Base-by-base conservation (phyloP, 2,888 invertebrate genomes). In the Lasioglossum oenotherae region DNA sequence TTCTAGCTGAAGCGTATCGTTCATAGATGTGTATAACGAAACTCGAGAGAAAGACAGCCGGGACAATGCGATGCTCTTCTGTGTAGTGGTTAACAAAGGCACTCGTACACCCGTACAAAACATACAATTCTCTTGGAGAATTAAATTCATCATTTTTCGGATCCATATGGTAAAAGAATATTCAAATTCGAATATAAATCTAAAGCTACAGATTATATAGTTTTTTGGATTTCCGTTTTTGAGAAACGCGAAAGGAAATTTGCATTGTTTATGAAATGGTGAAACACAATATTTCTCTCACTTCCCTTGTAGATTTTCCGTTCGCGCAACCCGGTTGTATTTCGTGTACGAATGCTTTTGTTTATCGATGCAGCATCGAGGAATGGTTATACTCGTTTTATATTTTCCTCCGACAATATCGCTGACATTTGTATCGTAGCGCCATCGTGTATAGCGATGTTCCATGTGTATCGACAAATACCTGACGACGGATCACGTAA, bases 361-460 rank as follows among this genome's bases (percentile, higher is more conserved):
- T 31, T 31, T 64, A 31, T 19, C 31, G 31, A 31, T 3, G 64
- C 31, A 19, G 64, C 31, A 64, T 31, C 31, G 67, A 31, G 44
- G 41, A 75, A 71, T 38, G 72, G 53, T 71, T 31, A 44, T 64
- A 41, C n/a, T 73, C 35, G 35, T 78, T 82, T 78, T 71, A 41
- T 74, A 82, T 84, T 82, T 82, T 35, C 49, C 74, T 60, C 49
- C 44, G 81, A 81, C 53, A 46, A 74, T 84, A 71, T 0, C 46
- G 74, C 74, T 41, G 82, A 53, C 69, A 46, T 84, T 74, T 77
- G 57, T 74, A 80, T 82, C 60, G 84, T 84, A 84, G 78, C 44
- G 71, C 71, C 60, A 84, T 67, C 53, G 67, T 74, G 74, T 74
- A 72, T 78, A 84, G 71, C 74, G 60, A 76, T 77, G 64, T 27